Conservation (phyloP, 1,140 invertebrate genomes). For the Gryon sp. region DNA sequence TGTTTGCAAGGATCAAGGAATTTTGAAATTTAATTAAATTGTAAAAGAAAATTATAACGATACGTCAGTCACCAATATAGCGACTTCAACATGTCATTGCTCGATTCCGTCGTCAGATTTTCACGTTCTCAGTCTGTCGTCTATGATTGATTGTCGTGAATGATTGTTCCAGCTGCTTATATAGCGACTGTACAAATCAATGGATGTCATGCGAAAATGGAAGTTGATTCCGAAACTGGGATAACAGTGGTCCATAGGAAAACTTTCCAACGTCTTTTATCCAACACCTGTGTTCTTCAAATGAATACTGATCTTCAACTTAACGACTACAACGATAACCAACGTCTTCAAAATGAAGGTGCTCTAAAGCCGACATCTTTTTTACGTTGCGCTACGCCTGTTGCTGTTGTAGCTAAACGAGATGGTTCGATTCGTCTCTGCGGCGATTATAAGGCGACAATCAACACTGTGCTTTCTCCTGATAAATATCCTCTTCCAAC, state of each 20-base stretch:
- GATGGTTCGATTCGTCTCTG: conserved; percentile 41
- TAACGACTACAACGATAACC: background rate
- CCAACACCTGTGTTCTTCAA: background rate
- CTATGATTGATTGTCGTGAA: too few species aligned
- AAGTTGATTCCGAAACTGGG: conserved; percentile 13
- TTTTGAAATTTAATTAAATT: background rate
- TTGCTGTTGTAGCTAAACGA: conserved; percentile 19
- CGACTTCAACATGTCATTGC: background rate
- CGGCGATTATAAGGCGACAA: conserved; percentile 71
- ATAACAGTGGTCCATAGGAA: conserved; percentile 9
- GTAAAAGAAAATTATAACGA: background rate
- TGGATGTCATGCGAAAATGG: background rate
- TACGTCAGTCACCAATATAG: background rate
- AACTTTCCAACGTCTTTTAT: background rate
- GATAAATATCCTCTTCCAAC: conserved; percentile 69
- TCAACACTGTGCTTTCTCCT: conserved; percentile 69
- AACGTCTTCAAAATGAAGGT: background rate
- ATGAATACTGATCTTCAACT: background rate
- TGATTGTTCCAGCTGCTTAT: background rate
- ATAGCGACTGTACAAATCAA: background rate
- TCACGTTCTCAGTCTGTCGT: background rate
- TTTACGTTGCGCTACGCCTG: conserved; percentile 41
- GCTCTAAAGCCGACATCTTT: conserved; percentile 20
- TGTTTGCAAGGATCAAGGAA: background rate
- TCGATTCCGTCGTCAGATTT: background rate